Conservation (phyloP, 2,888 invertebrate genomes). For the Sphaerophoria taeniata region DNA sequence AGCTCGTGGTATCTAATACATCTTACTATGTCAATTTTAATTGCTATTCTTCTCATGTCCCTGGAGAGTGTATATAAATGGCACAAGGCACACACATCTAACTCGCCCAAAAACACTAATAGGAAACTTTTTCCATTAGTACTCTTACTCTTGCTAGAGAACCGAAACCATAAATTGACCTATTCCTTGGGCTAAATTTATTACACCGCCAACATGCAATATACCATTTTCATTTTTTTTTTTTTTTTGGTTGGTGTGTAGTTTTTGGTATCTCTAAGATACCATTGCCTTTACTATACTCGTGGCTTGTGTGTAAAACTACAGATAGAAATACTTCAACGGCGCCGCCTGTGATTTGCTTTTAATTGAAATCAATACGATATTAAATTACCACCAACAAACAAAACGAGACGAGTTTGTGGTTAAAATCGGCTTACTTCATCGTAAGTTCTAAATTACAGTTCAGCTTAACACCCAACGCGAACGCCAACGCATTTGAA, state of each 20-base stretch:
- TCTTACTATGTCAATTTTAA: conserved; percentile 41
- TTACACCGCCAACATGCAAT: conserved; percentile 46
- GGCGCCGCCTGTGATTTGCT: conserved; percentile 49
- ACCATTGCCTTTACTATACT: conserved; percentile 2
- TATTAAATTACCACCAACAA: conserved; percentile 57
- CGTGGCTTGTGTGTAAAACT: neutral
- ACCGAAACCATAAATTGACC: conserved; percentile 68
- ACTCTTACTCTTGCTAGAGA: conserved; percentile 4
- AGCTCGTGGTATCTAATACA: neutral
- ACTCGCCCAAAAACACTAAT: conserved; percentile 33
- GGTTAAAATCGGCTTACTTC: conserved; percentile 63
- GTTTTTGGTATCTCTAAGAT: conserved; percentile 40
- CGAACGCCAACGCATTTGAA: too few relatives aligned
- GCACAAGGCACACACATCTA: too few relatives aligned
- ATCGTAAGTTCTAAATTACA: conserved; percentile 70
- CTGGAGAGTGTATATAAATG: neutral
- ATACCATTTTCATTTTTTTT: neutral
- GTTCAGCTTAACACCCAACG: conserved; percentile 53
- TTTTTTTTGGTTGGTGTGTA: neutral
- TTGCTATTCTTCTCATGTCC: conserved; percentile 55
- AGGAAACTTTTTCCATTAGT: conserved; percentile 69
- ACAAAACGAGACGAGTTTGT: conserved; percentile 3
- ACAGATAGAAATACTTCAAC: conserved; percentile 18
- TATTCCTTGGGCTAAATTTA: conserved; percentile 64
- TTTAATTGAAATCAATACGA: conserved; percentile 72